Base-by-base conservation (phyloP, 1,140 invertebrate genomes). In the Adelges cooleyi region DNA sequence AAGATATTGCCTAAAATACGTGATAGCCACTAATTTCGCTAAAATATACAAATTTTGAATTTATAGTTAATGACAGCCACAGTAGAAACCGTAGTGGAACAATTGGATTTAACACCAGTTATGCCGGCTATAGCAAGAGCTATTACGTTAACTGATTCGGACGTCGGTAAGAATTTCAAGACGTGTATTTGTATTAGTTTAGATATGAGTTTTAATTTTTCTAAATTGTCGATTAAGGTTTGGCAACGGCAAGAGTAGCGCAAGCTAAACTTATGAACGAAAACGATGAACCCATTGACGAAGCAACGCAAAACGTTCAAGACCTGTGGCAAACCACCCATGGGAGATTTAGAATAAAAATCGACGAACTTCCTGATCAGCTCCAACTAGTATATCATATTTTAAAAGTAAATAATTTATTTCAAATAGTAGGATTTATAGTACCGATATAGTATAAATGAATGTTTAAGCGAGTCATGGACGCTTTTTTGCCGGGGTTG, bases 311-410 rank as follows among this genome's bases (percentile, higher is more conserved):
- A 67, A 85, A 89, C 65, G 77, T 84, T 68, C 81, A 85, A 38
- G 82, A 89, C 72, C 92, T 92, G 72, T 95, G 92, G 92, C 84
- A 90, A 66, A 95, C 92, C 0, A 90, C 88, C 6, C 82, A 91
- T 46, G 92, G 92, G 27, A 92, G 93, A 73, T 95, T 95, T 72
- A 85, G 88, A 71, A 95, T 96, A 76, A 82, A 80, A 49, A 84
- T 98, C 15, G 87, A 92, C n/a, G 86, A 92, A 72, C 77, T 99
- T 69, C 94, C 95, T 0, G 84, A 93, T 67, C 86, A 94, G 66
- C 75, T 98, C 49, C 93, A 96, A 73, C 89, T 96, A 50, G 90
- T 95, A 69, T 86, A 95, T 75, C 86, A 90, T 73, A 74, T 98
- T 4, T 73, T 97, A 10, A 88, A 90, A 80, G 91, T 93, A 77